Base-by-base conservation (phyloP, 2,888 invertebrate genomes). In the Trissonchulus latispiculum region DNA sequence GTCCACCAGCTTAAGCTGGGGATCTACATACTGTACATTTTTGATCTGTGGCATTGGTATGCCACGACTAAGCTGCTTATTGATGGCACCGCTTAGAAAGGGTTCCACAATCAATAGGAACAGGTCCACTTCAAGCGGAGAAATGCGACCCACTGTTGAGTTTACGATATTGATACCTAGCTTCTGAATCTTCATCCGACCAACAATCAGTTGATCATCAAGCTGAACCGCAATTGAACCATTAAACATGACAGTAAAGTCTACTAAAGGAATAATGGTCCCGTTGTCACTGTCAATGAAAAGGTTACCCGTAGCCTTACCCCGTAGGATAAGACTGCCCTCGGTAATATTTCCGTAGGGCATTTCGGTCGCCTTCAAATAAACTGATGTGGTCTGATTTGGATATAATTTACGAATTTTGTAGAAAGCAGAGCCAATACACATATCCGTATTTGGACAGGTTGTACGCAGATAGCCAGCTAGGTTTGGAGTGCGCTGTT, bases 41-140 rank as follows among this genome's bases (percentile, higher is more conserved):
- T 15, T 15, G 3, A 62, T 3, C 15, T 18, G 15, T 15, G 64
- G 64, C 64, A 62, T 3, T 3, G 31, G 28, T 28, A 62, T 31
- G 31, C 64, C 64, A n/a, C 3, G 28, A 15, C 31, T 3, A 18
- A 62, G 3, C 15, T 62, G 28, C 15, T 29, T 62, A 62, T 62
- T 62, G 64, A 31, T 29, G 3, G 31, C n/a, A 3, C 28, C 28
- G 3, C 28, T 15, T 31, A 62, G 31, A 31, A 62, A 62, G 3
- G 64, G 64, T 29, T 31, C 31, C 28, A 31, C 64, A 3, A 62
- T 8, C 3, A 31, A 8, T 8, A 62, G 3, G 28, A 62, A 18
- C n/a, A 62, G n/a, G 28, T 62, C 64, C 3, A 62, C 31, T 62
- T 62, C 64, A 3, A 62, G 64, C 3, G 64, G 64, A 15, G 64